Percentiles rank a stretch among this genome's conserved stretches.
phyloP scores from a whole-genome alignment of 2,113 vertebrate species.

The Poeciliopsis retropinna region DNA sequence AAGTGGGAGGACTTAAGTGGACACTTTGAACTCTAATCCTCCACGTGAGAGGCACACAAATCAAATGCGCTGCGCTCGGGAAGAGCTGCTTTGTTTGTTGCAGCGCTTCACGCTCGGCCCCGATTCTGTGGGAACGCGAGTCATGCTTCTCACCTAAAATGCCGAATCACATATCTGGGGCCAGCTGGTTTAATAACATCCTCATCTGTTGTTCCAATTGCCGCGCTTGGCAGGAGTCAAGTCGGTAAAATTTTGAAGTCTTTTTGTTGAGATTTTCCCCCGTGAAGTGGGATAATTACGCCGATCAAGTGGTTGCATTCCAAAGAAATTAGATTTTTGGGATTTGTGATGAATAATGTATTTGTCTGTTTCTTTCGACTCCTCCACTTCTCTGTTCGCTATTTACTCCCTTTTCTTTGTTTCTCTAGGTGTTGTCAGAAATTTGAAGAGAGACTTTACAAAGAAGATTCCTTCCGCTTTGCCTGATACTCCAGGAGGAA shows the following conservation, averaged over 20 bases:
- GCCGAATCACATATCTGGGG: constrained; percentile 43
- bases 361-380: constrained; percentile 49
- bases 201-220: constrained; percentile 27
- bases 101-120: constrained; percentile 61
- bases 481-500: constrained; percentile 82
- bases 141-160: constrained; percentile 53
- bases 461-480: constrained; percentile 71
- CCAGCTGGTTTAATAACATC: constrained; percentile 34
- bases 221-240: constrained; percentile 5
- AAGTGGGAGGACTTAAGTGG: constrained; percentile 74
- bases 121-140: constrained; percentile 68
- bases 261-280: constrained; percentile 37
- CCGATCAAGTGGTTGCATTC: constrained; percentile 53
- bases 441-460: constrained; percentile 80
- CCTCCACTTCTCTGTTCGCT: constrained; percentile 48
- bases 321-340: constrained; percentile 60
- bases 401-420: constrained; percentile 51
- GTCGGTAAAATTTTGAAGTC: constrained; percentile 30
- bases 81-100: constrained; percentile 61
- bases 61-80: constrained; percentile 69
- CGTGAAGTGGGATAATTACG: constrained; percentile 51
- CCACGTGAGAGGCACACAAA: constrained; percentile 65
- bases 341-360: constrained; percentile 59
- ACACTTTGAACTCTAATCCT: constrained; percentile 79
- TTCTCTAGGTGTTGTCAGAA: constrained; percentile 74